These are phyloP conservation scores for Cosmia trapezina DNA, from an alignment of 2,888 invertebrate genomes.

Conservation along the genomic window DNA sequence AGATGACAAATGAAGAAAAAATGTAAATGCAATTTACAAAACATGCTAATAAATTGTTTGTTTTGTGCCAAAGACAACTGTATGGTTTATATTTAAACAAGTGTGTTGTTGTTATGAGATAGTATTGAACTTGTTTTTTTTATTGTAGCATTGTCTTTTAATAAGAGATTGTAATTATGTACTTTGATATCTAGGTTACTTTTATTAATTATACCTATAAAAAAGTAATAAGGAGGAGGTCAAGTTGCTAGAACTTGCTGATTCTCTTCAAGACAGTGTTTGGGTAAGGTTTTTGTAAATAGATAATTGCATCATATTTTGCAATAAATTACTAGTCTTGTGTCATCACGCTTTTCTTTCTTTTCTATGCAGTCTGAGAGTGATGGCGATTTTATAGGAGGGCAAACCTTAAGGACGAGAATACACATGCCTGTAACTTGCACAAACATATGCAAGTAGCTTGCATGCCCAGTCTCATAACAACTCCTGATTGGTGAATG, in stretches of 20 bases:
- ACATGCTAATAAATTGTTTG: slow-evolving; percentile 7
- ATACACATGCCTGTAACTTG: too few relatives aligned
- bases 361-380: too few relatives aligned
- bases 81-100: slow-evolving; percentile 43
- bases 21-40: background rate
- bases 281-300: too few relatives aligned
- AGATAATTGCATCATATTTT: too few relatives aligned
- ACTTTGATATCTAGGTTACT: background rate
- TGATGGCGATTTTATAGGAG: too few relatives aligned
- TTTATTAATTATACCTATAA: background rate
- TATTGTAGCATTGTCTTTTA: background rate
- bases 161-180: background rate
- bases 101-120: slow-evolving; percentile 21
- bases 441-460: too few relatives aligned
- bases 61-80: slow-evolving; percentile 15
- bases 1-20: background rate
- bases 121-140: slow-evolving; percentile 17
- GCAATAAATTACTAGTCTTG: too few relatives aligned
- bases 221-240: background rate
- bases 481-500: too few relatives aligned
- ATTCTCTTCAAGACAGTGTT: background rate
- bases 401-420: too few relatives aligned
- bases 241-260: too few relatives aligned
- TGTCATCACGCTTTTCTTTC: too few relatives aligned
- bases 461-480: too few relatives aligned